These are phyloP conservation scores for Diachrysia chrysitis DNA, from an alignment of 2,888 invertebrate species.

Conservation along the genomic window DNA sequence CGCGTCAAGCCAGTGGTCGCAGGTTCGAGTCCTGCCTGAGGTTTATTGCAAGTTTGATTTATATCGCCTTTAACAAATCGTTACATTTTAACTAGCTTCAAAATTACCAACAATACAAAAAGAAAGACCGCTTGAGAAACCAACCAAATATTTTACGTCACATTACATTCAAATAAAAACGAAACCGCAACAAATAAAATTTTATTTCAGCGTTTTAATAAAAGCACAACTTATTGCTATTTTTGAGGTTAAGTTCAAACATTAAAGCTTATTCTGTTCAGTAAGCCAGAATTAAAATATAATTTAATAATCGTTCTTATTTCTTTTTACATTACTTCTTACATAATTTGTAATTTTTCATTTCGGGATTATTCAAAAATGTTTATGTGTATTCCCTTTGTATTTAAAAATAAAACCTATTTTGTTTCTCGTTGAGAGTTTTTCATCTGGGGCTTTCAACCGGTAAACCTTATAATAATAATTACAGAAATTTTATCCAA, in stretches of 20 bases:
- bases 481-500: no score
- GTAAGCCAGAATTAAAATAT: slow-evolving; percentile 31
- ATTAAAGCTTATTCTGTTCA: slow-evolving; percentile 22
- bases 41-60: no score
- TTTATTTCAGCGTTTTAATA: slow-evolving; percentile 27
- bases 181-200: slow-evolving; percentile 31
- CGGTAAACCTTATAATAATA: no score
- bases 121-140: neutral
- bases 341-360: slow-evolving; percentile 28
- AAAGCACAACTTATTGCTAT: slow-evolving; percentile 36
- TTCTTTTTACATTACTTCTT: slow-evolving; percentile 26
- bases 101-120: no score
- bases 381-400: neutral
- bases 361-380: slow-evolving; percentile 11
- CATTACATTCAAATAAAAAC: slow-evolving; percentile 10
- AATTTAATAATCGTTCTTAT: slow-evolving; percentile 27
- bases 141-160: neutral
- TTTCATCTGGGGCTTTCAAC: no score
- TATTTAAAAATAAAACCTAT: neutral
- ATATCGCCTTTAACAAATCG: no score
- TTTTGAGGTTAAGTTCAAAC: slow-evolving; percentile 45
- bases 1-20: no score
- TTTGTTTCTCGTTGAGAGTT: neutral
- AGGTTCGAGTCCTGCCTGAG: no score
- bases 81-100: no score